These are phyloP conservation scores for Noctilio leporinus DNA, from an alignment of 2,113 vertebrate genomes.

Conservation along the genomic window DNA sequence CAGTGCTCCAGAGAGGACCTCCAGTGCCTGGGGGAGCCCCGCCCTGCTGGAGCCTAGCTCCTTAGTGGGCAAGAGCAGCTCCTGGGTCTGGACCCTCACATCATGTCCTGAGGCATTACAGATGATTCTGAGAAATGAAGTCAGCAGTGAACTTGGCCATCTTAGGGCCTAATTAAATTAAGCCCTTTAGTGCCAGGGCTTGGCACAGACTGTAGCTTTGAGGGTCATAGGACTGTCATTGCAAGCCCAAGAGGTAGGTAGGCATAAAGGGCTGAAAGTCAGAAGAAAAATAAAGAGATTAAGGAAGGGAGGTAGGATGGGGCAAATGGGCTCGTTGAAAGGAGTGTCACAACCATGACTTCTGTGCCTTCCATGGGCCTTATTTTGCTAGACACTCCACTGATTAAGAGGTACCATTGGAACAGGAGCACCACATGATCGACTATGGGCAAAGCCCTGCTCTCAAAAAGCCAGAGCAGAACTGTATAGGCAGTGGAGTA, in stretches of 20 bases:
- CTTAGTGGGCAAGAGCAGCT: background rate
- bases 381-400: background rate
- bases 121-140: conserved; percentile 49
- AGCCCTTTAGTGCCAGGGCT: background rate
- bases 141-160: conserved; percentile 40
- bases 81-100: background rate
- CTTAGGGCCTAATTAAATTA: conserved; percentile 42
- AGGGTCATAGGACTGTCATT: conserved; percentile 13
- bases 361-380: background rate
- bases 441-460: background rate
- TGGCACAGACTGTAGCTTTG: conserved; percentile 22
- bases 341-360: background rate
- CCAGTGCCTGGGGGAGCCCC: background rate
- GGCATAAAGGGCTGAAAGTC: background rate
- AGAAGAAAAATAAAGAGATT: background rate
- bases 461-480: background rate
- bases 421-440: background rate
- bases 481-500: fast-evolving
- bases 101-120: background rate
- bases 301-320: background rate
- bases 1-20: background rate
- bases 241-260: background rate
- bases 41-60: background rate
- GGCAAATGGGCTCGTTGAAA: background rate
- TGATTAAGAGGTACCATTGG: background rate